A percentile compares a stretch with the other conserved stretches of the same genome.
Evolutionary conservation across 2,113 vertebrate genomes (phyloP).

Genomic region (Podilymbus podiceps): DNA sequence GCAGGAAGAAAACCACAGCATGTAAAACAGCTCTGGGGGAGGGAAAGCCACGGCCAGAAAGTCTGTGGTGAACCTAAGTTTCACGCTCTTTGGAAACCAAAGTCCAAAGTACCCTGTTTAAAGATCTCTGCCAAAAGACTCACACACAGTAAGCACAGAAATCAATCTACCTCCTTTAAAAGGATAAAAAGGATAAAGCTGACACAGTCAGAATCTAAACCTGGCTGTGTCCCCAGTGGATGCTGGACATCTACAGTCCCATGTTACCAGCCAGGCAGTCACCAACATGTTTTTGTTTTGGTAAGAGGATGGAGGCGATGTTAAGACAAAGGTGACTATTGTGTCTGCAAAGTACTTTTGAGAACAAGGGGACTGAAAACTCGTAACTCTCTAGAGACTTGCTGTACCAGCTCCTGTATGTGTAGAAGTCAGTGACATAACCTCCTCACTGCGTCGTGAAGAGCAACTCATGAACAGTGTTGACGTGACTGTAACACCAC

Average conservation of each 20-base stretch:
- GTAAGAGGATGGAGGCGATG: neutral
- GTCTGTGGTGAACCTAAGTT: neutral
- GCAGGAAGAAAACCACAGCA: neutral
- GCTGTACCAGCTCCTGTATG: neutral
- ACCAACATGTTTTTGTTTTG: neutral
- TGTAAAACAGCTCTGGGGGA: neutral
- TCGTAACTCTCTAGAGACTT: neutral
- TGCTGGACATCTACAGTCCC: neutral
- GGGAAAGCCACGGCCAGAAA: neutral
- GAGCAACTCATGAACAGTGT: neutral
- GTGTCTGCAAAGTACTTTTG: neutral
- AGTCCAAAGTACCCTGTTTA: neutral
- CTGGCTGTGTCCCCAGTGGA: neutral
- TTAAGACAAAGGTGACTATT: neutral
- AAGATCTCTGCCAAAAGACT: conserved; percentile 15
- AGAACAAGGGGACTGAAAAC: neutral
- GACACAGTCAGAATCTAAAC: neutral
- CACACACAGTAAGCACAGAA: neutral
- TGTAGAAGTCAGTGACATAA: neutral
- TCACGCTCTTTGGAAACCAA: neutral
- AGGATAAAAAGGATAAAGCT: neutral
- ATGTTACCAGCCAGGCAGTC: neutral
- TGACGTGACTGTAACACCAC: neutral
- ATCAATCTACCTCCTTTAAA: neutral
- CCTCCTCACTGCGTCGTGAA: neutral